Percentiles rank a stretch among this genome's conserved stretches.
Evolutionary conservation across 2,888 invertebrate species (phyloP).

Genomic region (Euzophera pinguis): DNA sequence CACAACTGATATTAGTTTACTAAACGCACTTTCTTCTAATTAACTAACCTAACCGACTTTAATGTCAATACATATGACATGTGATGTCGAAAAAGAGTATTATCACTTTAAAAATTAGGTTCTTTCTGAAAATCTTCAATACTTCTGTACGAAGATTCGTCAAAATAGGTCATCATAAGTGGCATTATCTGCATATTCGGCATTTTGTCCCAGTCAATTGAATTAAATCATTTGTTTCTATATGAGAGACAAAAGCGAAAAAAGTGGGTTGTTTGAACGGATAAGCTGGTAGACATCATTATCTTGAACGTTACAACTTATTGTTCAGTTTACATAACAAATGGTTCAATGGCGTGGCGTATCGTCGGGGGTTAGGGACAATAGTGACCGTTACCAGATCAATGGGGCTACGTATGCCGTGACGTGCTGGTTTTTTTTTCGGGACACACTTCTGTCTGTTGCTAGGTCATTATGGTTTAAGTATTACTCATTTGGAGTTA

Average conservation of each 20-base stretch:
- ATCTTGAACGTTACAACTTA: conserved; percentile 43
- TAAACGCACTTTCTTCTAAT: no score
- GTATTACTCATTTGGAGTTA: background rate
- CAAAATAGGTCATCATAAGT: no score
- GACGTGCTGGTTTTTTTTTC: conserved; percentile 30
- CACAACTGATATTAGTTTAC: no score
- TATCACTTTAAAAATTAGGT: no score
- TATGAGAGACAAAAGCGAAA: conserved; percentile 20
- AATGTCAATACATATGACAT: no score
- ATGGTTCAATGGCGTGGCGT: conserved; percentile 48
- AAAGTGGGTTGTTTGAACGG: conserved; percentile 34
- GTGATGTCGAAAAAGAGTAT: no score
- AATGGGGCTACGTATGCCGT: conserved; percentile 30
- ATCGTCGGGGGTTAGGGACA: conserved; percentile 37
- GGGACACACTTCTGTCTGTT: conserved; percentile 24
- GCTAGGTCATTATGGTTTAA: conserved; percentile 24
- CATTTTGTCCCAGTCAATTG: background rate
- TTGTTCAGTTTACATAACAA: conserved; percentile 65
- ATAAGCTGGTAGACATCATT: conserved; percentile 38
- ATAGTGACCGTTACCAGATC: conserved; percentile 47
- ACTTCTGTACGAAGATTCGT: no score
- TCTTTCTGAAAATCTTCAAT: no score
- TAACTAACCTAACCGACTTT: no score
- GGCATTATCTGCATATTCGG: background rate
- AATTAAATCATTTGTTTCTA: background rate